A percentile compares a stretch with the other conserved stretches of the same genome.
Conservation (phyloP, 2,888 invertebrate genomes). For the Hyposoter didymator region DNA sequence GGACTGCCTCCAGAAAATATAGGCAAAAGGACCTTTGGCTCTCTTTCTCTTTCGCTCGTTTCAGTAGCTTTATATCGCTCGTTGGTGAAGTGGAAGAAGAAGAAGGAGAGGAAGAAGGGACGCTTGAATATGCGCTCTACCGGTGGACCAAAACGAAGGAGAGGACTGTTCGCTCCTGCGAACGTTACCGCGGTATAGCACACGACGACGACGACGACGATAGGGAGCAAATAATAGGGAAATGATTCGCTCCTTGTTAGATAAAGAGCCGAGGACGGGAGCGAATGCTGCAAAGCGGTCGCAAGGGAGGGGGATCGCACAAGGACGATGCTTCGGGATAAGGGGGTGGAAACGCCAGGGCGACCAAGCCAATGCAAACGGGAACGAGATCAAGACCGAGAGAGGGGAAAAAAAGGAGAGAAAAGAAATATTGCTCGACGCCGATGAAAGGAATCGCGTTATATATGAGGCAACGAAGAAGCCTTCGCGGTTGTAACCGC, state of each 20-base stretch:
- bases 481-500: conserved; percentile 80
- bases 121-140: conserved; percentile 77
- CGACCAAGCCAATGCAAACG: conserved; percentile 44
- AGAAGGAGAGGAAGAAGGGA: conserved; percentile 55
- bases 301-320: conserved; percentile 13
- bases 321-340: conserved; percentile 48
- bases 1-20: conserved; percentile 83
- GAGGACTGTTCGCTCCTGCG: conserved; percentile 69
- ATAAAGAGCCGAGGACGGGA: conserved; percentile 81
- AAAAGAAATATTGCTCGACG: conserved; percentile 83
- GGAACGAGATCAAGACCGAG: conserved; percentile 36
- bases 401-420: conserved; percentile 61
- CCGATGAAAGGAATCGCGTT: conserved; percentile 81
- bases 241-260: conserved; percentile 84
- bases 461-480: conserved; percentile 69
- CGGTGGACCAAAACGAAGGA: conserved; percentile 76
- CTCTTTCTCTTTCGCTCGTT: conserved; percentile 31
- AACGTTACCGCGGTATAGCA: conserved; percentile 39
- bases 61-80: conserved; percentile 38
- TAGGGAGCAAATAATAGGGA: conserved; percentile 84
- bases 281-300: conserved; percentile 73
- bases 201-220: conserved; percentile 76
- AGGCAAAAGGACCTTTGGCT: conserved; percentile 67
- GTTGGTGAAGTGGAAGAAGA: conserved; percentile 65
- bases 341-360: conserved; percentile 50